Evolutionary conservation across 2,797 vertebrate genomes (phyloP).

Genomic region (Melanotaenia trifasciata): DNA sequence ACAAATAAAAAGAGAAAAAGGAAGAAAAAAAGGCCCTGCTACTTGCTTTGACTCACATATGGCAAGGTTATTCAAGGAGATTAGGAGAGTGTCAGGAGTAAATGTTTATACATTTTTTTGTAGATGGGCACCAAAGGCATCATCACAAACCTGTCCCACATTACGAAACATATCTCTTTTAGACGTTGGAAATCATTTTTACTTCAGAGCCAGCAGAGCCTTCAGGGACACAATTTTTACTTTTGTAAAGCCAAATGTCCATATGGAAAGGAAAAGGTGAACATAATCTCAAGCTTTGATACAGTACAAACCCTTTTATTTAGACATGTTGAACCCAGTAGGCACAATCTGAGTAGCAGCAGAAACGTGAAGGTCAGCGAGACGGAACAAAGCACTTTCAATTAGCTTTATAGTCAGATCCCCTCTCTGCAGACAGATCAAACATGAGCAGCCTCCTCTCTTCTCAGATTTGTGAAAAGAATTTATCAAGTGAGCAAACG

Average conservation of each 20-base stretch:
- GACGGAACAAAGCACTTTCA: slow-evolving; percentile 56
- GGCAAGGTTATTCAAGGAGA: slow-evolving; percentile 57
- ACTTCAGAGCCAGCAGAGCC: slow-evolving; percentile 14
- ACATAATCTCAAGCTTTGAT: slow-evolving; percentile 60
- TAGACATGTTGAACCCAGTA: slow-evolving; percentile 31
- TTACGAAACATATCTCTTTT: slow-evolving; percentile 32
- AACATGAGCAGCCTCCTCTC: slow-evolving; percentile 27
- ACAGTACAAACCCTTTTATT: slow-evolving; percentile 26
- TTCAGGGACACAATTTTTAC: slow-evolving; percentile 28
- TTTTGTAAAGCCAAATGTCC: slow-evolving; percentile 41
- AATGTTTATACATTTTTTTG: slow-evolving; percentile 3
- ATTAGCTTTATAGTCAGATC: slow-evolving; percentile 40
- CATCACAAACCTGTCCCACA: slow-evolving; percentile 11
- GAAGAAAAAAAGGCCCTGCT: neutral
- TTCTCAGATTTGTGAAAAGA: slow-evolving; percentile 20
- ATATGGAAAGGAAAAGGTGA: slow-evolving; percentile 31
- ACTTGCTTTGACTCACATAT: slow-evolving; percentile 32
- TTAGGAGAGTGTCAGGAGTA: neutral
- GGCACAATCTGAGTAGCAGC: slow-evolving; percentile 40
- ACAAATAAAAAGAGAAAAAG: no score
- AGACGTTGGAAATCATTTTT: slow-evolving; percentile 43
- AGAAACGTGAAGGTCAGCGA: slow-evolving; percentile 38
- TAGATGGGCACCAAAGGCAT: slow-evolving; percentile 18
- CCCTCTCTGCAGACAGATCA: slow-evolving; percentile 51
- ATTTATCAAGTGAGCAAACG: slow-evolving; percentile 16